Evolutionary conservation across 30 jellyfish, hydroid and myxozoan species (phyloP).

Genomic region (Turritopsis rubra): DNA sequence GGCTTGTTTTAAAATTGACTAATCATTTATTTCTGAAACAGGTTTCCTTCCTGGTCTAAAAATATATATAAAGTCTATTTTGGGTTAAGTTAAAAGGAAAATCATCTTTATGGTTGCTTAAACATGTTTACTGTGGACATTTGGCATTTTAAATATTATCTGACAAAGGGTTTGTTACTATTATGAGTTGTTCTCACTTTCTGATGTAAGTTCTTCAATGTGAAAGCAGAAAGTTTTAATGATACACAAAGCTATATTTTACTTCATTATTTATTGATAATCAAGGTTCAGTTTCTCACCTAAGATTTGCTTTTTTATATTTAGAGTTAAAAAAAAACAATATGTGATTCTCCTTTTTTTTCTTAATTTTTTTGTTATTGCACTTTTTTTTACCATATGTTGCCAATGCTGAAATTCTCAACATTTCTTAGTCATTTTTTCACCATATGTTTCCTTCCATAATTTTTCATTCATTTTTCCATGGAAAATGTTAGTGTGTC

Average conservation of each 20-base stretch:
- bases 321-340: not conserved
- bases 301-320: not conserved
- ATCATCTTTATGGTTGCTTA: too few relatives aligned
- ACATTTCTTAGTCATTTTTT: not conserved
- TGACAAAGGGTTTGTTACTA: too few relatives aligned
- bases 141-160: too few relatives aligned
- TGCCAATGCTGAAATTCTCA: not conserved
- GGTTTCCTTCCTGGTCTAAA: too few relatives aligned
- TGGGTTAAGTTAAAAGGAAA: too few relatives aligned
- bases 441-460: slow-evolving; percentile 1
- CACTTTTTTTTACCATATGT: not conserved
- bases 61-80: too few relatives aligned
- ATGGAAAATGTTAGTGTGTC: not conserved
- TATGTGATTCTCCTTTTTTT: not conserved
- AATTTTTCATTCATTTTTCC: not conserved
- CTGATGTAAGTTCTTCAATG: too few relatives aligned
- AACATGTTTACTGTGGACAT: too few relatives aligned
- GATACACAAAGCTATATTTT: not conserved
- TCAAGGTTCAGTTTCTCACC: not conserved
- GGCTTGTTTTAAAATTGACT: too few relatives aligned
- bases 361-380: too few relatives aligned
- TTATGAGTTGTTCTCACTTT: too few relatives aligned
- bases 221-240: not conserved
- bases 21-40: too few relatives aligned
- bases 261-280: not conserved